These are phyloP conservation scores for Catharus bicknelli DNA, from an alignment of 2,113 vertebrate species.

Conservation along the genomic window DNA sequence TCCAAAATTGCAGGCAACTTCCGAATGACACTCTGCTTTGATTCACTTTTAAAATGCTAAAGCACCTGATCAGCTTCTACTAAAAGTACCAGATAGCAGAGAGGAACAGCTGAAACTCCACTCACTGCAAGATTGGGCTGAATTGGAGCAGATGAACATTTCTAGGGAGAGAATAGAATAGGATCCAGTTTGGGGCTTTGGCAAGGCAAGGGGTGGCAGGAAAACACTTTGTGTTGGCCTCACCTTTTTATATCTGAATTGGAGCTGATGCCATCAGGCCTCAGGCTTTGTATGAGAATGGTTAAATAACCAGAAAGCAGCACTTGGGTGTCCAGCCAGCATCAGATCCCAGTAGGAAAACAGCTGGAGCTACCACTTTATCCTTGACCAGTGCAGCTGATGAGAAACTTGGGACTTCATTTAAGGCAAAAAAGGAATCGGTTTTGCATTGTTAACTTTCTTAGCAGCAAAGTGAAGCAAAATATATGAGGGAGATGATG, in stretches of 20 bases:
- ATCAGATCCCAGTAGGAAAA: background rate
- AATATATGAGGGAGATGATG: background rate
- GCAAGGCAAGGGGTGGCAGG: background rate
- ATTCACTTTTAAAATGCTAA: background rate
- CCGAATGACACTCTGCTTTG: background rate
- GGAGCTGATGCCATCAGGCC: background rate
- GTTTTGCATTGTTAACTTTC: background rate
- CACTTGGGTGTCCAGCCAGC: background rate
- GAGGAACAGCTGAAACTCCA: background rate
- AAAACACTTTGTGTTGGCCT: background rate
- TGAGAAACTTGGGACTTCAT: background rate
- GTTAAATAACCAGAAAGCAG: background rate
- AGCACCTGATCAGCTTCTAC: background rate
- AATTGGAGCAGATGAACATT: background rate
- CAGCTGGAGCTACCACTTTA: background rate
- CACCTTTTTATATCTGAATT: background rate
- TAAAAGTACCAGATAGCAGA: background rate
- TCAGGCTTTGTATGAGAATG: background rate
- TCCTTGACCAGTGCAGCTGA: background rate
- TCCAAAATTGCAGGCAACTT: background rate
- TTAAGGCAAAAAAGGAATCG: background rate
- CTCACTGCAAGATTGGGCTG: background rate
- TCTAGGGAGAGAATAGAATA: background rate
- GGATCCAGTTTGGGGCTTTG: background rate
- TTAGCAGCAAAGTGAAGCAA: background rate